Evolutionary conservation across 64 coral and sea anemone genomes (phyloP).

Genomic region (Acropora tenuis): DNA sequence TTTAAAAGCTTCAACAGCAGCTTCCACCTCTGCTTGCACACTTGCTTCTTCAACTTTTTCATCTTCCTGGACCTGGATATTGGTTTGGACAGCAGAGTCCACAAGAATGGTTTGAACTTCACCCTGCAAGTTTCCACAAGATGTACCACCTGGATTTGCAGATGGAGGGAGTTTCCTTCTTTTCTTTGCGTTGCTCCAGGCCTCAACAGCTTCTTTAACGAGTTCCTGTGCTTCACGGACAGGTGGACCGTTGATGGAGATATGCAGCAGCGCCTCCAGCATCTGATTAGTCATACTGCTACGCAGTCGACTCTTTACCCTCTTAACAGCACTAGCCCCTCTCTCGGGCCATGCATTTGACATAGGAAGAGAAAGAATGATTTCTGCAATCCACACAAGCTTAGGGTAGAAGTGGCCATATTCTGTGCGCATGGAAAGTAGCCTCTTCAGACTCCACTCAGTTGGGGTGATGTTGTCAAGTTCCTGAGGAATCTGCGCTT

Average conservation of each 20-base stretch:
- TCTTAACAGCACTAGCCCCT: too few species aligned
- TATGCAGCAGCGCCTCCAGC: slow-evolving; percentile 17
- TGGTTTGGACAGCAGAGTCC: slow-evolving; percentile 49
- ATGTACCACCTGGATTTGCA: slow-evolving; percentile 34
- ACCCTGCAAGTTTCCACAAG: neutral
- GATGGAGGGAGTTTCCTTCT: slow-evolving; percentile 43
- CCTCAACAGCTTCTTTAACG: slow-evolving; percentile 51
- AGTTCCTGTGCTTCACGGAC: slow-evolving; percentile 18
- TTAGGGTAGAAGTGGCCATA: too few species aligned
- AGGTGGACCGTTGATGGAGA: slow-evolving; percentile 19
- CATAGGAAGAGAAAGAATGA: too few species aligned
- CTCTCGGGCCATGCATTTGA: too few species aligned
- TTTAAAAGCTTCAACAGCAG: slow-evolving; percentile 56
- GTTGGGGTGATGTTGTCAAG: too few species aligned
- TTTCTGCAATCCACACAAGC: too few species aligned
- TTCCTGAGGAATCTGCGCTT: too few species aligned
- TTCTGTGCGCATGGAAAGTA: too few species aligned
- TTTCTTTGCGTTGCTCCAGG: slow-evolving; percentile 40
- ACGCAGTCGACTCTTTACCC: neutral
- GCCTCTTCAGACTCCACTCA: too few species aligned
- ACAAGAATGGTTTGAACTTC: slow-evolving; percentile 47
- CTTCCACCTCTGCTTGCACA: slow-evolving; percentile 53
- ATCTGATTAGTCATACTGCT: slow-evolving; percentile 31
- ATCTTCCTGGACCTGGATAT: slow-evolving; percentile 32
- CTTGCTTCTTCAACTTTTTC: slow-evolving; percentile 48